phyloP scores from a whole-genome alignment of 2,797 vertebrate species.

The Coranthus polyacanthus region DNA sequence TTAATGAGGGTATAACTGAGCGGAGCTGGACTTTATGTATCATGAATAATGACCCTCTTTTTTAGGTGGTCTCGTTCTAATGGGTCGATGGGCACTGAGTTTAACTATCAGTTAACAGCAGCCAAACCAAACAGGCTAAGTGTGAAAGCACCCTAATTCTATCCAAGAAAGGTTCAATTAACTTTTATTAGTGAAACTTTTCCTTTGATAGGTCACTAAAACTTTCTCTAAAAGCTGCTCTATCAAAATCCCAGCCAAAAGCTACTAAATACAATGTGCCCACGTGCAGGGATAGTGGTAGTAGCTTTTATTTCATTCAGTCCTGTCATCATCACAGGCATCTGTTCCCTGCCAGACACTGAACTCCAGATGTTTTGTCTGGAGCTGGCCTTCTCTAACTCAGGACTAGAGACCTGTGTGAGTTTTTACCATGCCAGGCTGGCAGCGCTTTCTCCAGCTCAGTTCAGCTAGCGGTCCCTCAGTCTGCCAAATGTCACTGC shows the following conservation, averaged over 20 bases:
- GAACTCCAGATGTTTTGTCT: conserved; percentile 52
- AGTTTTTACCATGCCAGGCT: conserved; percentile 23
- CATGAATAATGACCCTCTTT: too few relatives aligned
- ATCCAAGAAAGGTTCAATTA: too few relatives aligned
- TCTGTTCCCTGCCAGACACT: conserved; percentile 24
- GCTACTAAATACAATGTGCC: not conserved
- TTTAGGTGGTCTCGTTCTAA: too few relatives aligned
- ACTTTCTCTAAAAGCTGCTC: not conserved
- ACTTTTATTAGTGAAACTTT: too few relatives aligned
- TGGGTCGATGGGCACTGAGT: too few relatives aligned
- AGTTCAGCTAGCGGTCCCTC: conserved; percentile 8
- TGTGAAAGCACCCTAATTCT: too few relatives aligned
- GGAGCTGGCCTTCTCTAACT: conserved; percentile 18
- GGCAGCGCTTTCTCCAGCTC: conserved; percentile 22
- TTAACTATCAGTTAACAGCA: too few relatives aligned
- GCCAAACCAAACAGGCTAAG: too few relatives aligned
- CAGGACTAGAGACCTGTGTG: conserved; percentile 1
- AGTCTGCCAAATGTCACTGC: conserved; percentile 26
- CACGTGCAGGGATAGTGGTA: not conserved
- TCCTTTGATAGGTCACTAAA: too few relatives aligned
- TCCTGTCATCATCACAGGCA: conserved; percentile 19
- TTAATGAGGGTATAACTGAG: too few relatives aligned
- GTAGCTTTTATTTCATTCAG: conserved; percentile 3
- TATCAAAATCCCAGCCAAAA: not conserved
- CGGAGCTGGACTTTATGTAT: too few relatives aligned